Evolutionary conservation across 2,113 vertebrate genomes (phyloP).

Genomic region (Abramis brama): DNA sequence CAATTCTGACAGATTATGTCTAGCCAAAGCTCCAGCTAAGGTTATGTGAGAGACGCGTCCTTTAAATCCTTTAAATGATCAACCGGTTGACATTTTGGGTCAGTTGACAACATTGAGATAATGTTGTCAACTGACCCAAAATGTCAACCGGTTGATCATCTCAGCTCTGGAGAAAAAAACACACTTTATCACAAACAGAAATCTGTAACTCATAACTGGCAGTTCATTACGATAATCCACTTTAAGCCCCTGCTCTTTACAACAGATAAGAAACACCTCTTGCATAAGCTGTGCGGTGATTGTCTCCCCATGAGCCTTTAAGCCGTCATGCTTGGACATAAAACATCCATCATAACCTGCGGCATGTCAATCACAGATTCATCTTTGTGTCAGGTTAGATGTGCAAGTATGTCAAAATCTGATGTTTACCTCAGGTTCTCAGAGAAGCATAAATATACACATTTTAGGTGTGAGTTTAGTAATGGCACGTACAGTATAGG

Average conservation of each 20-base stretch:
- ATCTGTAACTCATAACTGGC: conserved; percentile 69
- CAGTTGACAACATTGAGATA: too few relatives aligned
- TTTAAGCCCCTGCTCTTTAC: conserved; percentile 67
- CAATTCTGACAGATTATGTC: conserved; percentile 22
- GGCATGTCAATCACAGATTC: conserved; percentile 46
- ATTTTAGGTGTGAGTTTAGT: background rate
- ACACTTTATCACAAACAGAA: conserved; percentile 59
- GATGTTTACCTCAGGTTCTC: background rate
- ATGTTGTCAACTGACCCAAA: conserved; percentile 59
- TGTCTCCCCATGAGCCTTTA: conserved; percentile 65
- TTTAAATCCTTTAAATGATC: too few relatives aligned
- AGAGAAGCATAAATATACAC: background rate
- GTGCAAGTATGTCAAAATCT: background rate
- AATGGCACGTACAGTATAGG: background rate
- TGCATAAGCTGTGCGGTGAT: conserved; percentile 69
- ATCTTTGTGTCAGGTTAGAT: background rate
- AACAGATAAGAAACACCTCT: conserved; percentile 76
- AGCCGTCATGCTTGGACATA: conserved; percentile 64
- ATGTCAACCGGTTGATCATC: conserved; percentile 47
- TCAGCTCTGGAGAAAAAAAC: conserved; percentile 64
- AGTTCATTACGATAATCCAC: conserved; percentile 76
- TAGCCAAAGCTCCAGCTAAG: conserved; percentile 45
- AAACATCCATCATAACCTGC: conserved; percentile 64
- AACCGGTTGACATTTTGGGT: too few relatives aligned
- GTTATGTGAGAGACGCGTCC: conserved; percentile 65